phyloP scores from a whole-genome alignment of 2,113 vertebrate genomes.

The Notothenia coriiceps region DNA sequence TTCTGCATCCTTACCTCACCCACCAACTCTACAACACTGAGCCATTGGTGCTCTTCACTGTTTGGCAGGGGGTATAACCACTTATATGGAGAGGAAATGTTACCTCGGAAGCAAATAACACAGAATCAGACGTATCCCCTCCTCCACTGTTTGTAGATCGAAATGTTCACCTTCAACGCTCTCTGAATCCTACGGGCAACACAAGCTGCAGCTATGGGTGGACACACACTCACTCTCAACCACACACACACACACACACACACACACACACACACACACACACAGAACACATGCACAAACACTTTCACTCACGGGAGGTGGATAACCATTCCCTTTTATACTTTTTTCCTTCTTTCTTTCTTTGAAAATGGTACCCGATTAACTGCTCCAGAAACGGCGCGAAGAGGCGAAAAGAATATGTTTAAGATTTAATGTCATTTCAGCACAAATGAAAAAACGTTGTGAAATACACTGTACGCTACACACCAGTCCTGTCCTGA shows the following conservation, averaged over 20 bases:
- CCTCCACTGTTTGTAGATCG: slow-evolving; percentile 19
- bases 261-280: not conserved
- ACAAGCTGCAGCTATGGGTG: slow-evolving; percentile 50
- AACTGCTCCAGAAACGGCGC: slow-evolving; percentile 32
- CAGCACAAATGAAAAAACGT: slow-evolving; percentile 73
- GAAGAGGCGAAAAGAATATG: slow-evolving; percentile 36
- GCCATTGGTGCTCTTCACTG: slow-evolving; percentile 57
- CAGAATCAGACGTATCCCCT: slow-evolving; percentile 27
- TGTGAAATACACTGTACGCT: slow-evolving; percentile 74
- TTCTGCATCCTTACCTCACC: slow-evolving; percentile 21
- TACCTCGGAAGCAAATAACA: slow-evolving; percentile 24
- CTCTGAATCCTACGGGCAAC: slow-evolving; percentile 14
- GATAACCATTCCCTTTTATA: slow-evolving; percentile 22
- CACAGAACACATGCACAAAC: slow-evolving; percentile 14
- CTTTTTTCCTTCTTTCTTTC: slow-evolving; percentile 9
- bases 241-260: not conserved
- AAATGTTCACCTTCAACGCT: slow-evolving; percentile 10
- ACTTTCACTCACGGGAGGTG: slow-evolving; percentile 12
- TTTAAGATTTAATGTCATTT: slow-evolving; percentile 65
- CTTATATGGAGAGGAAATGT: slow-evolving; percentile 37
- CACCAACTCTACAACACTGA: slow-evolving; percentile 54
- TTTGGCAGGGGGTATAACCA: slow-evolving; percentile 49
- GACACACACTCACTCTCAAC: slow-evolving; percentile 12
- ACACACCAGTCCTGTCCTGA: slow-evolving; percentile 77
- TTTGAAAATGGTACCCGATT: slow-evolving; percentile 37